Evolutionary conservation across 2,797 vertebrate species (phyloP), one percentile per base, ranked within the genome.

Genomic region (Coregonus suidteri): DNA sequence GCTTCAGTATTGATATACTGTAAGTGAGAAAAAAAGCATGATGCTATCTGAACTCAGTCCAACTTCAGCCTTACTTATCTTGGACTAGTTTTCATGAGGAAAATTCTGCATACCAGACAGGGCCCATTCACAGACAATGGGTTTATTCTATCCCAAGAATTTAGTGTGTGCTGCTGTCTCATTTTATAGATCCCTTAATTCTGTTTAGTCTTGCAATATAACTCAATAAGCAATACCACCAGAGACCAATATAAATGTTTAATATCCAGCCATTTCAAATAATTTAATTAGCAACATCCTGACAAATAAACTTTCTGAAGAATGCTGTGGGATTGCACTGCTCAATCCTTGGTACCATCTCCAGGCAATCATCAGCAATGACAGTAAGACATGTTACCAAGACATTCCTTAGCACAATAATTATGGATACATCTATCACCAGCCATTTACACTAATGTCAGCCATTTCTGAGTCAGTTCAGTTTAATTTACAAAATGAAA

Each of bases 241-340:
- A 67, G 77, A 66, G 73, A 31, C 15, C 76, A 76, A 80, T 41
- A 34, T 18, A 67, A 7, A 53, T 72, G 71, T n/a, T 75, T 67
- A 51, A 73, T 79, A 69, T 16, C 15, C 47, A 77, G 51, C 30
- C 3, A 76, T 80, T 86, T 83, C 34, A 79, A n/a, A 30, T 69
- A 52, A 75, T 76, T 82, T 77, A 66, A 75, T 79, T 83, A 69
- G 79, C 76, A 56, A 20, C 52, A 35, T 79, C 71, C 74, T 75
- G 67, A 83, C 9, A 71, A 81, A 15, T 15, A 65, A 77, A 64
- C 69, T 75, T 67, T 37, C 20, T 30, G 65, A 53, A 52, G 37
- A 20, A 67, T 52, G 16, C 6, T 67, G 64, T 15, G n/a, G 56
- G 7, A 25, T 52, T 16, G 54, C 78, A 73, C 73, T 66, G 65